A percentile compares a stretch with the other conserved stretches of the same genome.
These are phyloP conservation scores for Eupithecia inturbata DNA, from an alignment of 2,888 invertebrate genomes.

Conservation along the genomic window DNA sequence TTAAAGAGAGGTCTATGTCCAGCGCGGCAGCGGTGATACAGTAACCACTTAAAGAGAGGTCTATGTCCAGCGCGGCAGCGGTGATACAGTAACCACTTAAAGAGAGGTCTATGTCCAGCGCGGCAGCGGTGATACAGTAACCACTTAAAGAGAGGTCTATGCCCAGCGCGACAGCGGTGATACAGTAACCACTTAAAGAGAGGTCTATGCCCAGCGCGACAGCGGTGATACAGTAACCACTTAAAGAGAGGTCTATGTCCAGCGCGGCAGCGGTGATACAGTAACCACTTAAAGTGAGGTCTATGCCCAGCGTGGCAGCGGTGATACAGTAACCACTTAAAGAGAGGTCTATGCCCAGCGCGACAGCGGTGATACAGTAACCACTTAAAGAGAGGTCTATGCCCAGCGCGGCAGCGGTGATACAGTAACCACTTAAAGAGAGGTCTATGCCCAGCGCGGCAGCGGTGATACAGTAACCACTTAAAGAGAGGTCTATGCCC, in stretches of 20 bases:
- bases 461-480: not conserved
- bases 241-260: not conserved
- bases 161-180: not conserved
- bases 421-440: not conserved
- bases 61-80: too few species aligned
- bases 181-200: not conserved
- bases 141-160: not conserved
- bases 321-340: not conserved
- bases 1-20: not conserved
- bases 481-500: not conserved
- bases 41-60: not conserved
- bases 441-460: too few species aligned
- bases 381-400: not conserved
- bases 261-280: not conserved
- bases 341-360: not conserved
- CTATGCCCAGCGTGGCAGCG: too few species aligned
- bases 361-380: not conserved
- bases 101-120: not conserved
- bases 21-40: not conserved
- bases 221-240: not conserved
- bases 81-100: not conserved
- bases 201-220: too few species aligned
- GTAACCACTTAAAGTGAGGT: not conserved
- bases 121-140: not conserved
- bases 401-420: not conserved